Base-by-base conservation (phyloP, 2,113 vertebrate genomes). In the Recurvirostra avosetta region DNA sequence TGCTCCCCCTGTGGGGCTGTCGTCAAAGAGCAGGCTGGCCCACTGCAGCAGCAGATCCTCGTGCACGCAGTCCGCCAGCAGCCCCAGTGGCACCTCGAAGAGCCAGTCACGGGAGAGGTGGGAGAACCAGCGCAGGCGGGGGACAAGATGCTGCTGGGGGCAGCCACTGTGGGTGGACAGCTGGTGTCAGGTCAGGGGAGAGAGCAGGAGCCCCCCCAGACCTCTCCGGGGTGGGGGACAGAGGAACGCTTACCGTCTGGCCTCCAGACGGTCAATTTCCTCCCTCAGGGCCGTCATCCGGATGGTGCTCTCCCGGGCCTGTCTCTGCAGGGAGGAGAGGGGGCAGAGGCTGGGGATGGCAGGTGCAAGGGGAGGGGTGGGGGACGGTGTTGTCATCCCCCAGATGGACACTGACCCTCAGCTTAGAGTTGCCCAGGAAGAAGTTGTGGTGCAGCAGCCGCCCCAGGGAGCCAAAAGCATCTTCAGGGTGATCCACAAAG, bases 71-170 rank as follows among this genome's bases (percentile, higher is more conserved):
- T 95, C 95, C 1, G 81, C 95, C 71, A 97, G 78, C 58, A 95
- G 25, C 22, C 55, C 91, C 91, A 97, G 63, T 0, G 95, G 96
- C 75, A 95, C 67, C 86, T 97, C 96, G 0, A 94, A 97, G 36
- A 97, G 94, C 96, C 96, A 97, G 67, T 97, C 91, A 1, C 94
- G 95, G 63, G 88, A 80, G 11, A 97, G 58, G 36, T 97, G 92
- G 59, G 96, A 95, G 75, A 97, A 96, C 94, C 94, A 96, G 62
- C 95, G 95, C 45, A 96, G 49, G 36, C 92, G 86, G 49, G 62
- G 17, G 8, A 25, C 12, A 1, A 90, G 18, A 27, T 40, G 43
- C 15, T 50, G 53, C 30, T 3, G 58, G 13, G 79, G 75, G 30
- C 96, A 97, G 53, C 91, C 88, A 0, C 96, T 97, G 79, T 0